These are phyloP conservation scores for Drosophila ercepeae DNA, from an alignment of 1,140 invertebrate species.

Conservation along the genomic window DNA sequence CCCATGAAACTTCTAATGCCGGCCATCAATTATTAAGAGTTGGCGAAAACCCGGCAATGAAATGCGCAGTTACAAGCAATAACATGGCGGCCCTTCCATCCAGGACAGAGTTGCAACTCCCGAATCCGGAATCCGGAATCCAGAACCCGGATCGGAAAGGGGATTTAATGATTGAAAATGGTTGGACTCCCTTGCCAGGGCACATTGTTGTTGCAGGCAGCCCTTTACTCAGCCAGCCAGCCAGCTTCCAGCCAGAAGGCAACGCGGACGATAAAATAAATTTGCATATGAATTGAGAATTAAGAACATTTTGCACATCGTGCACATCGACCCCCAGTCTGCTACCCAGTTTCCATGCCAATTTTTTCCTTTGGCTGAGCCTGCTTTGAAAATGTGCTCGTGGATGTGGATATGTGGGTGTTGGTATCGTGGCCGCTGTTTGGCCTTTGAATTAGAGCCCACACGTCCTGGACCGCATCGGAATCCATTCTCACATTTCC, in stretches of 20 bases:
- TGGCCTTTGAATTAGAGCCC: slow-evolving; percentile 77
- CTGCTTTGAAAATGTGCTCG: background rate
- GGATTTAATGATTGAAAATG: slow-evolving; percentile 47
- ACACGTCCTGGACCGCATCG: slow-evolving; percentile 7
- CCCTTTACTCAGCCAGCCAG: slow-evolving; percentile 6
- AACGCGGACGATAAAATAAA: slow-evolving; percentile 77
- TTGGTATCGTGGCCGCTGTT: slow-evolving; percentile 76
- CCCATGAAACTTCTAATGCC: slow-evolving; percentile 36
- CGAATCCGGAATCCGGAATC: too few relatives aligned
- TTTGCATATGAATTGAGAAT: slow-evolving; percentile 83
- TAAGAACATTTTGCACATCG: slow-evolving; percentile 82
- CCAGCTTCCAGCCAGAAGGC: slow-evolving; percentile 35
- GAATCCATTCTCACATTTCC: slow-evolving; percentile 5
- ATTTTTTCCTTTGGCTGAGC: slow-evolving; percentile 26
- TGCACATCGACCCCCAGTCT: slow-evolving; percentile 20
- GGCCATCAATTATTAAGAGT: slow-evolving; percentile 59
- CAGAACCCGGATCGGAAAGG: background rate
- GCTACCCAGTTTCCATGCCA: background rate
- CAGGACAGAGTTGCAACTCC: slow-evolving; percentile 1
- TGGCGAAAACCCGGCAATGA: slow-evolving; percentile 49
- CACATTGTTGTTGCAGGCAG: slow-evolving; percentile 76
- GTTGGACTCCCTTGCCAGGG: slow-evolving; percentile 47
- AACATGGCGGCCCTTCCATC: slow-evolving; percentile 40
- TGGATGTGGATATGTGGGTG: slow-evolving; percentile 20
- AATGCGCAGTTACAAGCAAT: slow-evolving; percentile 67